Evolutionary conservation across 1,140 invertebrate genomes (phyloP).

Genomic region (Heterodera carotae): DNA sequence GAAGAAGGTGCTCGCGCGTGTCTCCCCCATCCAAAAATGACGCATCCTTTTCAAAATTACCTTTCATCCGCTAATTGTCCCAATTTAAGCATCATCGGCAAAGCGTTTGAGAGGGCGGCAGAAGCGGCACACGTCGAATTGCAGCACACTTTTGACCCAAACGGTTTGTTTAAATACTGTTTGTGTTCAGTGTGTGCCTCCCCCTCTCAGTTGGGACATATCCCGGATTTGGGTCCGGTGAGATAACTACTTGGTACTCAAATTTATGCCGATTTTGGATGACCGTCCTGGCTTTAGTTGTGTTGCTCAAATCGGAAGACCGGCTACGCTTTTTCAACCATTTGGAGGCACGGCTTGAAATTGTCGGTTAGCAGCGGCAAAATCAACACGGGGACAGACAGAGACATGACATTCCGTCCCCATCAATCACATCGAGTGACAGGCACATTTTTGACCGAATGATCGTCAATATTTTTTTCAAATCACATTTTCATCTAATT

Average conservation of each 20-base stretch:
- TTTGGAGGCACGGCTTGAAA: constrained; percentile 35
- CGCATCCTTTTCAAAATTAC: not conserved
- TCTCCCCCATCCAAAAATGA: not conserved
- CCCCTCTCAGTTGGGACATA: no score
- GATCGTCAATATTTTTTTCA: no score
- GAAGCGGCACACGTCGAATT: constrained; percentile 35
- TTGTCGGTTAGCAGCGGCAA: not conserved
- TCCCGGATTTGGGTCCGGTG: no score
- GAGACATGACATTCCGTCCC: no score
- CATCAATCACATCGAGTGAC: not conserved
- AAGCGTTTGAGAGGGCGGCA: constrained; percentile 32
- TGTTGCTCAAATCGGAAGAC: constrained; percentile 24
- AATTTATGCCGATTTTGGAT: constrained; percentile 5
- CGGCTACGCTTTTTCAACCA: constrained; percentile 33
- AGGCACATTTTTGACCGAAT: no score
- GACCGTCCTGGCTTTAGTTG: no score
- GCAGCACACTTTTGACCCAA: constrained; percentile 35
- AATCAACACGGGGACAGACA: no score
- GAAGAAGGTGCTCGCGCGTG: constrained; percentile 32
- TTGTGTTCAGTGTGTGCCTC: no score
- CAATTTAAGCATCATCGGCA: constrained; percentile 38
- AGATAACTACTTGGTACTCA: not conserved
- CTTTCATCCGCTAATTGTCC: not conserved
- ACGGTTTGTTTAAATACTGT: no score
- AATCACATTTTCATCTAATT: no score